Evolutionary conservation across 2,113 vertebrate species (phyloP).

Genomic region (Odontesthes bonariensis): DNA sequence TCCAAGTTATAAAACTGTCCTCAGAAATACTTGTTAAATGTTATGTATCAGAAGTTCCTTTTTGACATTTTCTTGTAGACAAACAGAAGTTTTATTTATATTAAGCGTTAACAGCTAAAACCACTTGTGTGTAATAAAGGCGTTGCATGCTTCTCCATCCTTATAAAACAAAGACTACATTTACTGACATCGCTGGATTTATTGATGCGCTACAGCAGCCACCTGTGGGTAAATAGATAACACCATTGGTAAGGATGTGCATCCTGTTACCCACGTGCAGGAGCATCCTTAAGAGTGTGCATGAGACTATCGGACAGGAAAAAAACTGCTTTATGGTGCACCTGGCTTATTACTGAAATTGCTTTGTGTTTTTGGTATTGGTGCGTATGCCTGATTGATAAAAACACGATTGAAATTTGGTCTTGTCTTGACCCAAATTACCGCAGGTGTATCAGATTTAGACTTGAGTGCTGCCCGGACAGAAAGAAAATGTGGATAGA

Average conservation of each 20-base stretch:
- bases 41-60: neutral
- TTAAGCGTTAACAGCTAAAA: neutral
- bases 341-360: neutral
- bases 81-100: slow-evolving; percentile 1
- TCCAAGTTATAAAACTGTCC: neutral
- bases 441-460: neutral
- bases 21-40: neutral
- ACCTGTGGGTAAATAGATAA: neutral
- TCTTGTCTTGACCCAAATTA: neutral
- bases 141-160: neutral
- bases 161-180: slow-evolving; percentile 8
- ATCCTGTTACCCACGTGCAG: neutral
- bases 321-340: neutral
- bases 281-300: neutral
- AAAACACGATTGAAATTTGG: neutral
- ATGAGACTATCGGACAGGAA: neutral
- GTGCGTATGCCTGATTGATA: neutral
- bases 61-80: slow-evolving; percentile 1
- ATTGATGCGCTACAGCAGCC: neutral
- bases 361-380: neutral
- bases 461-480: neutral
- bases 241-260: neutral
- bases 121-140: slow-evolving; percentile 8
- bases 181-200: neutral
- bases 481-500: slow-evolving; percentile 14